Conservation (phyloP, 2,797 vertebrate genomes). For the Echeneis naucrates region DNA sequence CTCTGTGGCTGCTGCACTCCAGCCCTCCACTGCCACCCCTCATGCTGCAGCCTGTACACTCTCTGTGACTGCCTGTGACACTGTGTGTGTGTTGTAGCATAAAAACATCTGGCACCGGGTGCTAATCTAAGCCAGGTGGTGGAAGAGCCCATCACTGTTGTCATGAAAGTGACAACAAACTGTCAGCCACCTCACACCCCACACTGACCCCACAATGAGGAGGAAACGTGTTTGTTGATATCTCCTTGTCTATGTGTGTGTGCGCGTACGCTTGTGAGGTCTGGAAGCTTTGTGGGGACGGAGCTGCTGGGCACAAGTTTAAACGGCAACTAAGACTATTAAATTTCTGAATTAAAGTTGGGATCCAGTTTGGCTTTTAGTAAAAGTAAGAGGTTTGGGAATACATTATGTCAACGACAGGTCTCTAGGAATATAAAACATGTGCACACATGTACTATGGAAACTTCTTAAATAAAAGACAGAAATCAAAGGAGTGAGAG, state of each 20-base stretch:
- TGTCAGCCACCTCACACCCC: conserved; percentile 65
- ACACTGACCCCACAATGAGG: conserved; percentile 56
- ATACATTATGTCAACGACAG: too few relatives aligned
- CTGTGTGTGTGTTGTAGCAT: conserved; percentile 34
- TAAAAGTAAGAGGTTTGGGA: too few relatives aligned
- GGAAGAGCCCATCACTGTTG: conserved; percentile 60
- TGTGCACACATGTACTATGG: conserved; percentile 2
- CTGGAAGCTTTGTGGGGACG: background rate
- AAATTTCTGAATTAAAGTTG: too few relatives aligned
- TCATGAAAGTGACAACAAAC: conserved; percentile 76
- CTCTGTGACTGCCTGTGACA: conserved; percentile 8
- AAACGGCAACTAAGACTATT: too few relatives aligned
- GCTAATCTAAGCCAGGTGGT: conserved; percentile 74
- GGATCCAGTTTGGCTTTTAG: too few relatives aligned
- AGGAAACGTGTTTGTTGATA: conserved; percentile 53
- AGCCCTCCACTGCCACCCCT: conserved; percentile 33
- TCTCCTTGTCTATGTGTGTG: conserved; percentile 18
- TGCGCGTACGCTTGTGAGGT: background rate
- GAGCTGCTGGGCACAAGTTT: too few relatives aligned
- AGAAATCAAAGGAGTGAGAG: background rate
- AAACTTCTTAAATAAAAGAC: background rate
- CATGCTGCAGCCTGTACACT: conserved; percentile 5
- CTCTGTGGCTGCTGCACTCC: conserved; percentile 41
- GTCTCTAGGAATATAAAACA: too few relatives aligned
- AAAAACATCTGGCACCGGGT: conserved; percentile 62